Percentiles rank a stretch among this genome's conserved stretches.
These are phyloP conservation scores for Apomyelois bistriatella DNA, from an alignment of 2,888 invertebrate species.

Conservation along the genomic window DNA sequence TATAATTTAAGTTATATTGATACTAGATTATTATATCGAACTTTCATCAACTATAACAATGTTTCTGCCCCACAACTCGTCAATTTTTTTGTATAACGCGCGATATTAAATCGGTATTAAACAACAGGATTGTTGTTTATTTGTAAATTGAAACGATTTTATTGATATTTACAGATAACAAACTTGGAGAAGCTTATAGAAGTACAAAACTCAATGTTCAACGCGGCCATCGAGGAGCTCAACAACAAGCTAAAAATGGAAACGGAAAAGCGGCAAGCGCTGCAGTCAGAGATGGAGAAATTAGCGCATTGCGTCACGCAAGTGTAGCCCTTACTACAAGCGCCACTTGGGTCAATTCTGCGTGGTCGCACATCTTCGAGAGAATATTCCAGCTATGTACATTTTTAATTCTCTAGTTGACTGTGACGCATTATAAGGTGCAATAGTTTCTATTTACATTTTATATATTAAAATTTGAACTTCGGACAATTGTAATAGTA, in stretches of 20 bases:
- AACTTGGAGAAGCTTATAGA: constrained; percentile 80
- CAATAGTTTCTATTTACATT: too few relatives aligned
- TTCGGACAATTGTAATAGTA: too few relatives aligned
- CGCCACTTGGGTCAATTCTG: constrained; percentile 25
- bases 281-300: constrained; percentile 85
- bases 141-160: background rate
- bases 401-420: constrained; percentile 14
- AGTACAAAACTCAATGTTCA: constrained; percentile 79
- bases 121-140: too few relatives aligned
- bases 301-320: constrained; percentile 85
- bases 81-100: too few relatives aligned
- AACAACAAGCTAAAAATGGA: constrained; percentile 81
- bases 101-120: too few relatives aligned
- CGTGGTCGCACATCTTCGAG: constrained; percentile 27
- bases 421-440: constrained; percentile 1
- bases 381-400: constrained; percentile 43
- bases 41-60: too few relatives aligned
- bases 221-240: constrained; percentile 83
- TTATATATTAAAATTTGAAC: too few relatives aligned
- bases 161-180: constrained; percentile 62
- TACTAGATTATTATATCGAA: too few relatives aligned
- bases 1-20: too few relatives aligned
- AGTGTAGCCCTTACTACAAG: constrained; percentile 70
- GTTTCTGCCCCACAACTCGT: too few relatives aligned
- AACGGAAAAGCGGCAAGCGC: constrained; percentile 80